Evolutionary conservation across 2,113 vertebrate genomes (phyloP).

Genomic region (Spea bombifrons): DNA sequence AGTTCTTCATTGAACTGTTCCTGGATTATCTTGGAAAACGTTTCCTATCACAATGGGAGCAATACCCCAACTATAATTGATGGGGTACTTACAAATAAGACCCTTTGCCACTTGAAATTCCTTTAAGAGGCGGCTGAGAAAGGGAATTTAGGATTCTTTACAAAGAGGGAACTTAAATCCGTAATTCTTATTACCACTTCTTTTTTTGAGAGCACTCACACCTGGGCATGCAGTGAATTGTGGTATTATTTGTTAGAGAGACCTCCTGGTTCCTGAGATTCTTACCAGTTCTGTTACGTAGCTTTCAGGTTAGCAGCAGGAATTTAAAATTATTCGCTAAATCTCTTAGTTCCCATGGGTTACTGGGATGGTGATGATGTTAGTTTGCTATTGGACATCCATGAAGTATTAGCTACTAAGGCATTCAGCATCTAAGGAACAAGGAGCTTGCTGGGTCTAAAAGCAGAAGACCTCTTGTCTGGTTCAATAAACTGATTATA

Average conservation of each 20-base stretch:
- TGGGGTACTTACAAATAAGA: conserved; percentile 44
- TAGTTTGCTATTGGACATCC: conserved; percentile 17
- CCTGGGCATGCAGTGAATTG: conserved; percentile 27
- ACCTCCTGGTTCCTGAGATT: conserved; percentile 27
- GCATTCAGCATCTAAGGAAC: neutral
- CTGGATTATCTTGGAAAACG: conserved; percentile 40
- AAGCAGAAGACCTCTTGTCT: no score
- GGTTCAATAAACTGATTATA: no score
- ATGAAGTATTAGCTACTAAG: neutral
- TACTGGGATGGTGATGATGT: conserved; percentile 8
- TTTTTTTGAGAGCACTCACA: conserved; percentile 25
- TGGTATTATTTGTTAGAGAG: conserved; percentile 15
- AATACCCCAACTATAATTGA: conserved; percentile 33
- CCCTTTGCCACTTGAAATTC: conserved; percentile 30
- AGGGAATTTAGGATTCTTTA: conserved; percentile 24
- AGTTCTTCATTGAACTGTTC: conserved; percentile 31
- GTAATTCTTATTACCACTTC: conserved; percentile 6
- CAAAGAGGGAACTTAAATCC: conserved; percentile 13
- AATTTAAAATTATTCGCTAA: conserved; percentile 15
- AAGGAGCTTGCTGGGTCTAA: no score
- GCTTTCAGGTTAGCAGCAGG: neutral
- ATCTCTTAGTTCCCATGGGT: conserved; percentile 27
- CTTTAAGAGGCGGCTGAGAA: conserved; percentile 12
- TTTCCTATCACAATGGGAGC: conserved; percentile 25
- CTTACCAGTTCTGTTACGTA: conserved; percentile 22